A percentile compares a stretch with the other conserved stretches of the same genome.
phyloP scores from a whole-genome alignment of 2,888 invertebrate genomes.

The Helleia helle region DNA sequence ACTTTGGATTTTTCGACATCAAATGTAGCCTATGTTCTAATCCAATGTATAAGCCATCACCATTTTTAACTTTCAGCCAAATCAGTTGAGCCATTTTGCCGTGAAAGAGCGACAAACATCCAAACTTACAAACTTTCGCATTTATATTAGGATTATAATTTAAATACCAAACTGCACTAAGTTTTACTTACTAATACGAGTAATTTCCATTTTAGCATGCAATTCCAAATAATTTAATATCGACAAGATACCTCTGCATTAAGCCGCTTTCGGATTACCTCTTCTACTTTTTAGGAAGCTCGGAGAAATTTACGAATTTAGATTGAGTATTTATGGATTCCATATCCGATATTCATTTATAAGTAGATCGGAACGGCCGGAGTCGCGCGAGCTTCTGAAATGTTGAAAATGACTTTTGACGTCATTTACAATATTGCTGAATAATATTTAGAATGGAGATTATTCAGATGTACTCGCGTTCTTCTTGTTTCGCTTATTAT shows the following conservation, averaged over 20 bases:
- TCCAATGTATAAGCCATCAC: too few relatives aligned
- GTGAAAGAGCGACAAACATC: too few relatives aligned
- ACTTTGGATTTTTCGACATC: too few relatives aligned
- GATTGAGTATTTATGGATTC: slow-evolving; percentile 49
- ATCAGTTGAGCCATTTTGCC: too few relatives aligned
- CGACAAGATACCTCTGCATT: slow-evolving; percentile 33
- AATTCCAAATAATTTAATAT: slow-evolving; percentile 6
- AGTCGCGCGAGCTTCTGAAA: slow-evolving; percentile 32
- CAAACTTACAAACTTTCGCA: too few relatives aligned
- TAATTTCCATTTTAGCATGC: neutral
- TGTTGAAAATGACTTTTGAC: slow-evolving; percentile 34
- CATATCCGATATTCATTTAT: slow-evolving; percentile 55
- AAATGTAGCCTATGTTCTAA: too few relatives aligned
- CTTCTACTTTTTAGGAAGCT: slow-evolving; percentile 49
- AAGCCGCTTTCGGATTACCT: slow-evolving; percentile 50
- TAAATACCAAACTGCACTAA: too few relatives aligned
- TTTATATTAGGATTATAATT: too few relatives aligned
- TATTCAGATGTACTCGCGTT: neutral
- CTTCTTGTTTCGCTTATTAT: neutral
- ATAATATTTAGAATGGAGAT: neutral
- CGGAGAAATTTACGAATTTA: slow-evolving; percentile 57
- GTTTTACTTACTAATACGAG: too few relatives aligned
- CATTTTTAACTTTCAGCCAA: too few relatives aligned
- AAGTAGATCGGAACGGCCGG: slow-evolving; percentile 22
- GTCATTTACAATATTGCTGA: neutral